phyloP scores from a whole-genome alignment of 2,113 vertebrate genomes.

The Malurus alboscapulatus region DNA sequence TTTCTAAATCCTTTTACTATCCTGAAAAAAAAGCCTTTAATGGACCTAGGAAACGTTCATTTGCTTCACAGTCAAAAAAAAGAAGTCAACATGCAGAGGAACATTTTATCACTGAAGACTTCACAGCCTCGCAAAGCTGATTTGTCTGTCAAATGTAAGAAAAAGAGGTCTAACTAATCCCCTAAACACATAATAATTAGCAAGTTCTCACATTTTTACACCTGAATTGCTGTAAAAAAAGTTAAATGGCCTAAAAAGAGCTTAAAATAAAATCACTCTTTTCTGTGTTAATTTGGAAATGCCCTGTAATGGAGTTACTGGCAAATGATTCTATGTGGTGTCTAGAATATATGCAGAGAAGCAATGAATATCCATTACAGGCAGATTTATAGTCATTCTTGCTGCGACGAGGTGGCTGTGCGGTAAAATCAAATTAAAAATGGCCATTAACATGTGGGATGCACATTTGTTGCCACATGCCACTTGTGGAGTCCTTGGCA shows the following conservation, averaged over 20 bases:
- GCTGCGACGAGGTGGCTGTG: neutral
- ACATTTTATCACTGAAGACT: neutral
- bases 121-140: neutral
- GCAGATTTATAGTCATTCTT: neutral
- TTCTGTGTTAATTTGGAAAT: neutral
- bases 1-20: neutral
- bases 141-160: neutral
- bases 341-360: neutral
- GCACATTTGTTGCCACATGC: neutral
- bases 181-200: constrained; percentile 7
- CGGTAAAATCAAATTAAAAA: neutral
- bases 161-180: neutral
- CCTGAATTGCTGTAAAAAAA: neutral
- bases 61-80: neutral
- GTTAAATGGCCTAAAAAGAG: neutral
- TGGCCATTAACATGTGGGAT: neutral
- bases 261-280: neutral
- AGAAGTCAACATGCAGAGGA: neutral
- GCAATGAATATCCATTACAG: neutral
- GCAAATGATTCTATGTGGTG: neutral
- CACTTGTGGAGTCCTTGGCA: neutral
- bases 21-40: neutral
- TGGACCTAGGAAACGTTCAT: neutral
- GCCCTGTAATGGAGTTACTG: neutral
- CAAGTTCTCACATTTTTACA: constrained; percentile 4